These are phyloP conservation scores for Sphaeridia pumilis DNA, from an alignment of 2,888 invertebrate species.

Conservation along the genomic window DNA sequence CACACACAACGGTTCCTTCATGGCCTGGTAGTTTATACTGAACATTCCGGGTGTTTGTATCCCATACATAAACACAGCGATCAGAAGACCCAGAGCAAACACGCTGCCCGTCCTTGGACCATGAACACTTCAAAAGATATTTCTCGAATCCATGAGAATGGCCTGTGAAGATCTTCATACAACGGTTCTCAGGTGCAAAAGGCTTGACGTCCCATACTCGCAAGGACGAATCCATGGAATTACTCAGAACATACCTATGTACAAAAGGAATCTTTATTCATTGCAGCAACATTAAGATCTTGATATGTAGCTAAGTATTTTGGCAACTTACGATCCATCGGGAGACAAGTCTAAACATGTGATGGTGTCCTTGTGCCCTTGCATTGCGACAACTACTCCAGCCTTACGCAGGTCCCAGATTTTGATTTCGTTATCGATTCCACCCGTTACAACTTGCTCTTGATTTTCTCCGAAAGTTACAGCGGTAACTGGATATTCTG, in stretches of 20 bases:
- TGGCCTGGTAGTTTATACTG: constrained; percentile 96
- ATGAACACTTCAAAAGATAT: constrained; percentile 82
- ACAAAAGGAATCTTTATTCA: constrained; percentile 38
- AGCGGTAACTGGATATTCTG: constrained; percentile 65
- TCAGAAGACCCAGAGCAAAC: constrained; percentile 89
- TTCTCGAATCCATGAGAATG: constrained; percentile 38
- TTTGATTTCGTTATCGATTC: constrained; percentile 94
- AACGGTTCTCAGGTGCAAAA: constrained; percentile 83
- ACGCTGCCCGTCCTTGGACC: constrained; percentile 87
- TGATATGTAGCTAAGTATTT: too few species aligned
- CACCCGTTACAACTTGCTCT: constrained; percentile 71
- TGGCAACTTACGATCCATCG: constrained; percentile 53
- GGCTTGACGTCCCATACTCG: constrained; percentile 95
- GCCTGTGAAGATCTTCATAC: constrained; percentile 58
- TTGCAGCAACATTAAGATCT: constrained; percentile 44
- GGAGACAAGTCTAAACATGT: constrained; percentile 74
- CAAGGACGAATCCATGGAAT: constrained; percentile 92
- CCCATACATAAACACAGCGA: constrained; percentile 93
- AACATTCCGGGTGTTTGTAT: constrained; percentile 79
- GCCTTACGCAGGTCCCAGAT: constrained; percentile 89
- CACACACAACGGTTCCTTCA: constrained; percentile 91
- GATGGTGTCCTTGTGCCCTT: constrained; percentile 90
- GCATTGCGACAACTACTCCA: constrained; percentile 66
- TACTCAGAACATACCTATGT: constrained; percentile 57
- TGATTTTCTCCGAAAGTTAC: constrained; percentile 91